phyloP scores from a whole-genome alignment of 2,797 vertebrate species.

The Macropus fuliginosus region DNA sequence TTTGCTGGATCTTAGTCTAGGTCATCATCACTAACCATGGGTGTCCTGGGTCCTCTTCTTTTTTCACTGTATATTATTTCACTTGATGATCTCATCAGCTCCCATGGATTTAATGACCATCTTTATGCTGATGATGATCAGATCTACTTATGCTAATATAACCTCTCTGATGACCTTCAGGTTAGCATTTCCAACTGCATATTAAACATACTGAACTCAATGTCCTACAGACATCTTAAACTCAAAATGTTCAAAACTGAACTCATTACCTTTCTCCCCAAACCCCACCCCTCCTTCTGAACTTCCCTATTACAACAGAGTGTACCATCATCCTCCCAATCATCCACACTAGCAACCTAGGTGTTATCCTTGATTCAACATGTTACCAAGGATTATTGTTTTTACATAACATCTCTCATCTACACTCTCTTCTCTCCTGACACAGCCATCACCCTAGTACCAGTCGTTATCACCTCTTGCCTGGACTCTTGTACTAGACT shows the following conservation, averaged over 20 bases:
- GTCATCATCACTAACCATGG: not conserved
- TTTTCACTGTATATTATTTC: no score
- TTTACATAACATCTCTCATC: not conserved
- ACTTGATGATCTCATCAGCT: no score
- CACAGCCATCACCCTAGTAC: not conserved
- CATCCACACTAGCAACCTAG: not conserved
- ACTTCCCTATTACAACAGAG: not conserved
- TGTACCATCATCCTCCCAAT: not conserved
- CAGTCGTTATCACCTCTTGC: not conserved
- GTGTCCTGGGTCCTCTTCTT: no score
- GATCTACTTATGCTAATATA: not conserved
- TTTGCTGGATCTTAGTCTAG: not conserved
- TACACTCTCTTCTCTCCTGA: not conserved
- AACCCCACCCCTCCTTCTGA: not conserved
- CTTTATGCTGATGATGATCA: not conserved
- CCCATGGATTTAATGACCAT: not conserved
- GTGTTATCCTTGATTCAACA: not conserved
- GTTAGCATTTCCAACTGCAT: no score
- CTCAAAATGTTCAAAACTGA: not conserved
- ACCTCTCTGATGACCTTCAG: not conserved
- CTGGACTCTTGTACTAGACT: not conserved
- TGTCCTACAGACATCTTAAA: no score
- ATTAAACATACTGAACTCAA: no score
- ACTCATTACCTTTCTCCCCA: not conserved
- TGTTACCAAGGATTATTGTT: not conserved